These are phyloP conservation scores for Chrysina gloriosa DNA, from an alignment of 2,888 invertebrate species.

Conservation along the genomic window DNA sequence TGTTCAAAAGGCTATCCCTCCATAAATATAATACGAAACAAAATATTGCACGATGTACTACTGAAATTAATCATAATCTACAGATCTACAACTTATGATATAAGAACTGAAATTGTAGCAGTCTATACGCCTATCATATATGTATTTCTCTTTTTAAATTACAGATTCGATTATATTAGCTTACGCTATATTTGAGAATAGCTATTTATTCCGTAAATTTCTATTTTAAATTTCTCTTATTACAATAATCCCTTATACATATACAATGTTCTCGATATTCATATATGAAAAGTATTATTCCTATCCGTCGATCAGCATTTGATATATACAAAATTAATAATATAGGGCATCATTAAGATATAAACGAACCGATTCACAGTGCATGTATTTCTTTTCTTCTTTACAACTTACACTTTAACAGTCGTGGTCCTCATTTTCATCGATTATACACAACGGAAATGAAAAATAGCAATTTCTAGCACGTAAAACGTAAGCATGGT, in stretches of 20 bases:
- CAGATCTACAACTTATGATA: slow-evolving; percentile 4
- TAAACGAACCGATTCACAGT: background rate
- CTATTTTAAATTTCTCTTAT: slow-evolving; percentile 38
- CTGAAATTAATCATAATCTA: no score
- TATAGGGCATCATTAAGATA: background rate
- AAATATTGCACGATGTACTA: no score
- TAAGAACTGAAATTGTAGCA: background rate
- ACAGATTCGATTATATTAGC: slow-evolving; percentile 33
- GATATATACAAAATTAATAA: slow-evolving; percentile 19
- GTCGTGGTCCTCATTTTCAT: slow-evolving; percentile 29
- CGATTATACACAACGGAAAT: slow-evolving; percentile 27
- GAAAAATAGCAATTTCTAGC: slow-evolving; percentile 34
- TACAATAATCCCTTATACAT: background rate
- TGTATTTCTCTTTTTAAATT: slow-evolving; percentile 17
- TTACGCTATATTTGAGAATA: slow-evolving; percentile 25
- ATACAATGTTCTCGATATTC: background rate
- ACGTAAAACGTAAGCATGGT: slow-evolving; percentile 20
- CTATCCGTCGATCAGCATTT: background rate
- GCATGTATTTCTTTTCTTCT: background rate
- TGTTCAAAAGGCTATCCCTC: no score
- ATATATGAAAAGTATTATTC: background rate
- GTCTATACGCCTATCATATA: slow-evolving; percentile 3
- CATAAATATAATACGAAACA: no score
- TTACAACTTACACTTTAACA: slow-evolving; percentile 4
- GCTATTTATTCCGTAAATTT: slow-evolving; percentile 26